Conservation (phyloP, 2,888 invertebrate species). For the Hoplodrina ambigua region DNA sequence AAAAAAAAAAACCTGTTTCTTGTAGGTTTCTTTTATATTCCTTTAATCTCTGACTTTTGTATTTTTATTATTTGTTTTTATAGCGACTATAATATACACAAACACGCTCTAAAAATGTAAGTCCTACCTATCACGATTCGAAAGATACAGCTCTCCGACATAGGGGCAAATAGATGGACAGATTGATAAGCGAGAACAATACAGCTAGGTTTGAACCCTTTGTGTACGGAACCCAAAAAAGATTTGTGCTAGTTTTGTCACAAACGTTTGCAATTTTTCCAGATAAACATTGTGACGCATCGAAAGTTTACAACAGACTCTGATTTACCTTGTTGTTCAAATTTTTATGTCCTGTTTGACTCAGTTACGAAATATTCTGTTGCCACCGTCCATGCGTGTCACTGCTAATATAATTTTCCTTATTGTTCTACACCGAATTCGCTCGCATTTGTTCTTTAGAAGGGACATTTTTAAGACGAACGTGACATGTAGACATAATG, state of each 20-base stretch:
- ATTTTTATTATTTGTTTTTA: no score
- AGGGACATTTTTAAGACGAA: conserved; percentile 30
- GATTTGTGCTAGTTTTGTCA: neutral
- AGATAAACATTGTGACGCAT: conserved; percentile 17
- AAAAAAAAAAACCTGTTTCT: no score
- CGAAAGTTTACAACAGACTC: conserved; percentile 19
- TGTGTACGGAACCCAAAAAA: no score
- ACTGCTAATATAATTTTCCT: conserved; percentile 56
- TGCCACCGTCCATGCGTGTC: conserved; percentile 29
- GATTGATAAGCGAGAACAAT: no score
- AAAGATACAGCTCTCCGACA: no score
- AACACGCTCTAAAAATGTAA: no score
- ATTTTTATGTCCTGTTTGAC: conserved; percentile 24
- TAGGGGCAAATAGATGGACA: no score
- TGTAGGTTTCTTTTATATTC: no score
- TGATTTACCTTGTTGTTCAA: conserved; percentile 45
- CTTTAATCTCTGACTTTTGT: no score
- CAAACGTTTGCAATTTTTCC: conserved; percentile 4
- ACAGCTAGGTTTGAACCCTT: no score
- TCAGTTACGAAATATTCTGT: conserved; percentile 48
- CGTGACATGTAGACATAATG: conserved; percentile 47
- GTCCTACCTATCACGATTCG: no score
- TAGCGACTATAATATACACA: no score
- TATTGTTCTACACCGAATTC: conserved; percentile 47
- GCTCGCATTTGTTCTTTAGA: conserved; percentile 44